These are phyloP conservation scores for Plusia festucae DNA, from an alignment of 2,888 invertebrate species.

Conservation along the genomic window DNA sequence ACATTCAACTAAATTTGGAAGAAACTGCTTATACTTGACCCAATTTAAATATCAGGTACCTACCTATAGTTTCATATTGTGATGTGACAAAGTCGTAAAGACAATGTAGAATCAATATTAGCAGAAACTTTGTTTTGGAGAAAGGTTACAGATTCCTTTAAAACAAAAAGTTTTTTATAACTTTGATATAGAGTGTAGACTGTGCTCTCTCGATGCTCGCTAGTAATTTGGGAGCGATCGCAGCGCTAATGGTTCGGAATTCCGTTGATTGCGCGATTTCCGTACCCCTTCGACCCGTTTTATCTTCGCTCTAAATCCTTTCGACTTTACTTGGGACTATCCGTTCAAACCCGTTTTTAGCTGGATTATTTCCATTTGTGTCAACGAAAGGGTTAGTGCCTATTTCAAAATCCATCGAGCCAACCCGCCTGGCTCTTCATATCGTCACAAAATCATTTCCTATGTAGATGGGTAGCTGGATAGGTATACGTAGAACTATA, in stretches of 20 bases:
- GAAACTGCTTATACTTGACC: neutral
- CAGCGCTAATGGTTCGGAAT: conserved; percentile 66
- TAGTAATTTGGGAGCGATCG: conserved; percentile 35
- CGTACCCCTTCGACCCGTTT: conserved; percentile 60
- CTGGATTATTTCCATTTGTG: conserved; percentile 57
- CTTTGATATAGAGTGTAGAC: conserved; percentile 1
- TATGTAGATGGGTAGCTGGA: conserved; percentile 12
- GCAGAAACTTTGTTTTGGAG: neutral
- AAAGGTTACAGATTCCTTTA: neutral
- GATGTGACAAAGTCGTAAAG: no score
- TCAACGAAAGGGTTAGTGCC: conserved; percentile 49
- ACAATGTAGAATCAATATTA: neutral
- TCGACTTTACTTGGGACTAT: conserved; percentile 48
- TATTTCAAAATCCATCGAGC: conserved; percentile 40
- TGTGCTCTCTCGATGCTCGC: conserved; percentile 3
- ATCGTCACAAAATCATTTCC: conserved; percentile 42
- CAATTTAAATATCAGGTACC: no score
- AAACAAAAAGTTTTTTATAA: neutral
- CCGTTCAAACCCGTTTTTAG: conserved; percentile 43
- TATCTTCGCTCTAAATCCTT: conserved; percentile 60
- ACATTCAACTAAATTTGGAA: no score
- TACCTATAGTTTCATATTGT: no score
- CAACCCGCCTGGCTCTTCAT: conserved; percentile 33
- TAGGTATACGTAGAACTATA: conserved; percentile 4
- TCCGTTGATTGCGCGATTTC: conserved; percentile 70